These are phyloP conservation scores for Thalassarche chlororhynchos DNA, from an alignment of 2,113 vertebrate genomes.

Conservation along the genomic window DNA sequence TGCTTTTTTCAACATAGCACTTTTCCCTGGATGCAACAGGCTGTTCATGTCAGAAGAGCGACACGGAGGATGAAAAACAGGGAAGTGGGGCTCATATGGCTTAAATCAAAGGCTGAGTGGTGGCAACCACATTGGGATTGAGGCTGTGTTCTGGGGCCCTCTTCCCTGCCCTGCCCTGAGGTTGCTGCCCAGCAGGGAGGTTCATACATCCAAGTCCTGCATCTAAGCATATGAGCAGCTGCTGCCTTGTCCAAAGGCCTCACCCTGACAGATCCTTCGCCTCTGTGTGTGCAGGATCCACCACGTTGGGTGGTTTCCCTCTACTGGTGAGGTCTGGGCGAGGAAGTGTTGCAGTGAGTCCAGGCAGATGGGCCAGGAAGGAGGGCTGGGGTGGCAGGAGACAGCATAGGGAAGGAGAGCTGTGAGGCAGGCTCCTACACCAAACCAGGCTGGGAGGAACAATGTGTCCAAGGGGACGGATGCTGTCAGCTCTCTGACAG, in stretches of 20 bases:
- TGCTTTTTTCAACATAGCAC: neutral
- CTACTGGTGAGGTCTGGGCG: neutral
- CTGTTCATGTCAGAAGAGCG: neutral
- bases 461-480: neutral
- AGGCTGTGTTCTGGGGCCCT: neutral
- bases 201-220: neutral
- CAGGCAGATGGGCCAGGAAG: neutral
- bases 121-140: neutral
- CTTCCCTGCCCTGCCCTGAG: neutral
- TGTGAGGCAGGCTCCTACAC: neutral
- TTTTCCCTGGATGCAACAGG: neutral
- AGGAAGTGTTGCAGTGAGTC: neutral
- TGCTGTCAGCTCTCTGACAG: neutral
- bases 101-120: neutral
- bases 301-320: neutral
- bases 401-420: neutral
- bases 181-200: neutral
- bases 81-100: neutral
- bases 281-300: neutral
- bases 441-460: neutral
- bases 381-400: neutral
- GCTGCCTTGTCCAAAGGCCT: neutral
- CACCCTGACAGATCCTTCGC: neutral
- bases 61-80: neutral
- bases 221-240: neutral